Base-by-base conservation (phyloP, 2,888 invertebrate genomes). In the Smittia aterrima region DNA sequence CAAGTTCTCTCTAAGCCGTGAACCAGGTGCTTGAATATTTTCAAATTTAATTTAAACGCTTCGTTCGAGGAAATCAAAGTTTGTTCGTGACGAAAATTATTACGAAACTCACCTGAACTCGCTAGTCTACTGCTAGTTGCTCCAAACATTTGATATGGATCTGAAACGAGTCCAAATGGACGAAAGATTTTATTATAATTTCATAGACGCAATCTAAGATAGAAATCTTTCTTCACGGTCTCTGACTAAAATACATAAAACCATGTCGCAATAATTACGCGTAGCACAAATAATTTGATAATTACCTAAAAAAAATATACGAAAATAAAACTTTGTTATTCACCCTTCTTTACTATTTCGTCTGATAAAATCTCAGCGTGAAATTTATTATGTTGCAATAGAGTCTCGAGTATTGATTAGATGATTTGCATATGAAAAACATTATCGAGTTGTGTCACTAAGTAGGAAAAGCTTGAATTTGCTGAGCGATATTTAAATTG, bases 111-210 rank as follows among this genome's bases (percentile, higher is more conserved):
- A 95, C 95, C 95, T 87, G 96, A 95, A 85, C 95, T 96, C 74
- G 96, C 96, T 82, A 96, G 87, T 81, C 96, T 90, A 87, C 95
- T 96, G 87, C 96, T 96, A 77, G 96, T 95, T 76, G 96, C 94
- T 76, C 96, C 96, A 84, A 96, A 96, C 92, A 96, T 93, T 87
- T 96, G 96, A 89, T 97, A 97, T 83, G 96, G 96, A 92, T 97
- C 96, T 96, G 90, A 75, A 89, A 80, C 81, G 82, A 78, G 78
- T 78, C 78, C 76, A 75, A 75, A 73, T 77, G 22, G 64, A 62
- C 32, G 32, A 32, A 47, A 16, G 47, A 47, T 47, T 47, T 47
- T 32, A 32, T 32, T 32, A 32, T 32, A 32, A 32, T 32, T 32
- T 38, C 38, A 38, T 4, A 7, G 4, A 11, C 38, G 11, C 38